Evolutionary conservation across 2,797 vertebrate species (phyloP).

Genomic region (Scleropages formosus): DNA sequence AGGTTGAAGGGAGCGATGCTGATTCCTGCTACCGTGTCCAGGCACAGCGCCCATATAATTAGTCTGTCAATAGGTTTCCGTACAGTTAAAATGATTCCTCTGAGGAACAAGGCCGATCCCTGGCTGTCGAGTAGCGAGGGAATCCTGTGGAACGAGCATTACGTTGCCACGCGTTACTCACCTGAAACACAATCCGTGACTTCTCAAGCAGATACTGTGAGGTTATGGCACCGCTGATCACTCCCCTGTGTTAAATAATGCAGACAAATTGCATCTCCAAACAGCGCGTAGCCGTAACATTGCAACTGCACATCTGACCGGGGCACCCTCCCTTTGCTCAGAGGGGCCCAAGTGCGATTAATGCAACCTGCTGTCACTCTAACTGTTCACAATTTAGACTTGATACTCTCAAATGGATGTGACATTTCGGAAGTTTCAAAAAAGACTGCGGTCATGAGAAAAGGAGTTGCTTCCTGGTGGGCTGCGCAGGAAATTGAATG

Average conservation of each 20-base stretch:
- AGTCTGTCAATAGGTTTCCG: no score
- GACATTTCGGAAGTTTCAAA: no score
- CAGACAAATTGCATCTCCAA: constrained; percentile 29
- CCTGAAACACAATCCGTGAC: constrained; percentile 97
- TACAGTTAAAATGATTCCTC: no score
- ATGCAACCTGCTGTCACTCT: no score
- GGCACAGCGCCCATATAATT: no score
- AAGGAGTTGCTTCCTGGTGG: no score
- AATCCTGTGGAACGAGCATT: not conserved
- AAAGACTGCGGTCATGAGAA: no score
- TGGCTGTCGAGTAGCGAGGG: not conserved
- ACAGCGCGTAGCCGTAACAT: constrained; percentile 3
- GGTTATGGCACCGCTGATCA: constrained; percentile 98
- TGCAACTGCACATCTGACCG: constrained; percentile 15
- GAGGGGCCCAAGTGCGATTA: no score
- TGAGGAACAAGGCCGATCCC: not conserved
- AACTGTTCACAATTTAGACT: no score
- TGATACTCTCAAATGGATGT: no score
- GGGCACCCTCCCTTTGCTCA: constrained; percentile 12
- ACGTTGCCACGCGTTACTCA: constrained; percentile 51
- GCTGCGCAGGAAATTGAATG: no score
- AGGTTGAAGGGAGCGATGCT: not conserved
- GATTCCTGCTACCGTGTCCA: not conserved
- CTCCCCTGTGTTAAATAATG: constrained; percentile 66
- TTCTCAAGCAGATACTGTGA: constrained; percentile 99